Conservation (phyloP, 2,113 vertebrate genomes). For the Ictalurus furcatus region DNA sequence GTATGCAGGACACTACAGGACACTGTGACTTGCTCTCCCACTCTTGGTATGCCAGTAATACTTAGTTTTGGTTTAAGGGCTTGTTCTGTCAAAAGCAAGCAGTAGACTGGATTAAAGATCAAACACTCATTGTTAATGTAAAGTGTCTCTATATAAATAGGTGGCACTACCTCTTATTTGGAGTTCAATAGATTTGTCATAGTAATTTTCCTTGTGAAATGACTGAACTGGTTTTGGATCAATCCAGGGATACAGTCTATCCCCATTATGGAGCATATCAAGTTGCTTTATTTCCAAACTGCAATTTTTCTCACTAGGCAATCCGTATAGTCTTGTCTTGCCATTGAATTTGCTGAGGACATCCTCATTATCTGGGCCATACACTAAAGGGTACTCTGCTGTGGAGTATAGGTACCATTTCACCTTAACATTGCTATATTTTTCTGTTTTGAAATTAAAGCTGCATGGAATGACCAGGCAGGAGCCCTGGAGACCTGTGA, state of each 20-base stretch:
- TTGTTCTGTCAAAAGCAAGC: constrained; percentile 53
- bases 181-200: constrained; percentile 24
- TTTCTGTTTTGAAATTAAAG: constrained; percentile 52
- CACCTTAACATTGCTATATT: constrained; percentile 21
- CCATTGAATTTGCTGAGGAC: neutral
- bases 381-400: neutral
- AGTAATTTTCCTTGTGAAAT: constrained; percentile 32
- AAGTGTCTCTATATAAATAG: neutral
- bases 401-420: constrained; percentile 31
- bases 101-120: constrained; percentile 4
- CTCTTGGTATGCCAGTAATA: constrained; percentile 51
- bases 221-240: neutral
- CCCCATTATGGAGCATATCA: neutral
- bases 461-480: constrained; percentile 44
- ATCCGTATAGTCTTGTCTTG: constrained; percentile 10
- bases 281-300: constrained; percentile 35
- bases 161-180: constrained; percentile 9
- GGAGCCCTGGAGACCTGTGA: constrained; percentile 23
- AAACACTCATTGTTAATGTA: neutral
- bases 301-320: constrained; percentile 21
- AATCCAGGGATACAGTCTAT: constrained; percentile 39
- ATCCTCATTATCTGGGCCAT: too few species aligned
- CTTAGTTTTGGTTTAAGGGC: constrained; percentile 56
- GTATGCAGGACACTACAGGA: constrained; percentile 58
- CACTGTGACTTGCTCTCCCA: constrained; percentile 58